phyloP scores from a whole-genome alignment of 1,140 invertebrate species.

The Lepidostoma basale region DNA sequence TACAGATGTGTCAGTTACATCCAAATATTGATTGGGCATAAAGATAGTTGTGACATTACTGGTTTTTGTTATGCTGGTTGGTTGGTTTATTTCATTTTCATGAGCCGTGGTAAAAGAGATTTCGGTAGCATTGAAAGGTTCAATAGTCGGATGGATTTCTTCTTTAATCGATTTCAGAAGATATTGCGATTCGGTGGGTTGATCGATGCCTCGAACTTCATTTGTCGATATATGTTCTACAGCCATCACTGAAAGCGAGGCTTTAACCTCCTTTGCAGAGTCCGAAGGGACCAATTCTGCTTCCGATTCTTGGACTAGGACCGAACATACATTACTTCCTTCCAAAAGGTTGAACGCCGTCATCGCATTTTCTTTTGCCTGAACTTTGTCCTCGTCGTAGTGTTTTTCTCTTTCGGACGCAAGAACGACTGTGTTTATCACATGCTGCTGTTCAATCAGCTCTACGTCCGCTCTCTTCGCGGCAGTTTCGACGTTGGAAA shows the following conservation, averaged over 20 bases:
- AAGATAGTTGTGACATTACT: conserved; percentile 32
- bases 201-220: conserved; percentile 63
- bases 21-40: conserved; percentile 35
- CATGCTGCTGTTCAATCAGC: conserved; percentile 64
- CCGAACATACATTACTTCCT: conserved; percentile 60
- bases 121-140: conserved; percentile 64
- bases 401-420: conserved; percentile 65
- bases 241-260: conserved; percentile 59
- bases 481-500: conserved; percentile 56
- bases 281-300: conserved; percentile 53
- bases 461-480: conserved; percentile 62
- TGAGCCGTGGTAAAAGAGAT: conserved; percentile 61
- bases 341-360: conserved; percentile 61
- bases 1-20: conserved; percentile 54
- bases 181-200: conserved; percentile 60
- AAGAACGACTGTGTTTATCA: conserved; percentile 64
- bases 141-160: conserved; percentile 56
- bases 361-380: conserved; percentile 59
- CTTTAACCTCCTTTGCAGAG: conserved; percentile 57
- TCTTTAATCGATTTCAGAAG: conserved; percentile 62
- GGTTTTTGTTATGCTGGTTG: conserved; percentile 42
- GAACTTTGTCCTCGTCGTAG: conserved; percentile 54
- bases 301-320: conserved; percentile 65
- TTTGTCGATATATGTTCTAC: conserved; percentile 63
- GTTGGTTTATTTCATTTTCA: conserved; percentile 60